phyloP scores from a whole-genome alignment of 1,140 invertebrate genomes.

The Aporrectodea caliginosa region DNA sequence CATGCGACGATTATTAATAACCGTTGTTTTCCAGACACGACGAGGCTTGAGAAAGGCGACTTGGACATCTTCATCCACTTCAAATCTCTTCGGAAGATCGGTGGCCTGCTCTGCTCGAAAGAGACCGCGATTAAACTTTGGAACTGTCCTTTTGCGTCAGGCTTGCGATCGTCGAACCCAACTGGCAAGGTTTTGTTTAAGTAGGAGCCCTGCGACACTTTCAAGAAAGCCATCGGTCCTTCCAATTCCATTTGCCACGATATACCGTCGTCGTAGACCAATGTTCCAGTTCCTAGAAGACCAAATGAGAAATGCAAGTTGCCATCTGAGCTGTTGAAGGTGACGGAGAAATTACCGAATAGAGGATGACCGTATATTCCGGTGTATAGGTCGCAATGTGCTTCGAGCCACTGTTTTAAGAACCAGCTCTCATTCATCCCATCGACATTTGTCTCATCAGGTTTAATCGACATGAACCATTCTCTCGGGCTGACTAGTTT shows the following conservation, averaged over 20 bases:
- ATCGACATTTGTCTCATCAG: background rate
- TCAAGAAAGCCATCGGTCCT: background rate
- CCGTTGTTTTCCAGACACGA: too few species aligned
- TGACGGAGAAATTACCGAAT: background rate
- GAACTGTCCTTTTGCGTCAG: background rate
- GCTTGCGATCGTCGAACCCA: background rate
- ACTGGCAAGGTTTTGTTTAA: background rate
- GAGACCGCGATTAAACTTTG: background rate
- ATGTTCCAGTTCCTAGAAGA: background rate
- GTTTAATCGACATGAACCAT: too few species aligned
- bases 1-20: too few species aligned
- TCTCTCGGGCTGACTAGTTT: too few species aligned
- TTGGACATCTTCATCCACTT: too few species aligned
- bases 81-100: background rate
- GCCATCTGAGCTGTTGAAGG: background rate
- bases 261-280: background rate
- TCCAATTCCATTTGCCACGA: background rate
- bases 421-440: background rate
- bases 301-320: background rate
- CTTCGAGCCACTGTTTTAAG: background rate
- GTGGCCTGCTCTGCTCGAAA: background rate
- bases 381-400: background rate
- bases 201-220: background rate
- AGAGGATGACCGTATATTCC: background rate
- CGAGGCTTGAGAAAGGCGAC: too few species aligned